Conservation (phyloP, 2,888 invertebrate genomes). For the Creontiades dilutus region DNA sequence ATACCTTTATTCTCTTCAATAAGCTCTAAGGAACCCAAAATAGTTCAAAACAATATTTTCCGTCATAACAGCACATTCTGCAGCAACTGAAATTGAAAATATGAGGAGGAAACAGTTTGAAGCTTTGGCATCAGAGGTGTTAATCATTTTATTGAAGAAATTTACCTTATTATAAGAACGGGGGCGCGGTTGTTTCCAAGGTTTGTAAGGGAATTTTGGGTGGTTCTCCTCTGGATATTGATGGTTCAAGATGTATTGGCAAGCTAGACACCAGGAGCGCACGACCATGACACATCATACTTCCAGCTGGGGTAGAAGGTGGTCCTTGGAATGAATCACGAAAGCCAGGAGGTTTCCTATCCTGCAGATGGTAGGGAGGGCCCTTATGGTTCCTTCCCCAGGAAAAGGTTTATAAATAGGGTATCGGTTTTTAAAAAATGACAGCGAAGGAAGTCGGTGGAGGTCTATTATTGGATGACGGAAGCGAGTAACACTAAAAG, state of each 20-base stretch:
- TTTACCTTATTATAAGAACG: conserved; percentile 78
- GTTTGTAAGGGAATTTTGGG: conserved; percentile 78
- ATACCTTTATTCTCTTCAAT: too few species aligned
- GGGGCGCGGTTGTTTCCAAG: conserved; percentile 78
- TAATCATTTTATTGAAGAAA: neutral
- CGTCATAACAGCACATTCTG: too few species aligned
- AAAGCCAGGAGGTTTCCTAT: neutral
- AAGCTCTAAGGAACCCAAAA: too few species aligned
- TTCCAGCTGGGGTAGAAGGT: conserved; percentile 66
- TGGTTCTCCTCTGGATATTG: conserved; percentile 72
- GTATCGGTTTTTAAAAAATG: conserved; percentile 7
- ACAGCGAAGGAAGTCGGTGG: conserved; percentile 14
- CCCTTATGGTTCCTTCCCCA: conserved; percentile 26
- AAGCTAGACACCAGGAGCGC: conserved; percentile 77
- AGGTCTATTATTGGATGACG: conserved; percentile 34
- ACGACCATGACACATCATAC: conserved; percentile 75
- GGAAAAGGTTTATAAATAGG: conserved; percentile 39
- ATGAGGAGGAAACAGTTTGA: too few species aligned
- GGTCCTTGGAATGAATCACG: conserved; percentile 68
- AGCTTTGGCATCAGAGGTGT: too few species aligned
- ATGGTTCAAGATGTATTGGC: conserved; percentile 76
- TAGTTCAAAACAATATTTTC: too few species aligned
- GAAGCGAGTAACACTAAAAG: conserved; percentile 24
- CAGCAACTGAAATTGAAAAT: too few species aligned
- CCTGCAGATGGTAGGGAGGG: conserved; percentile 39